Percentiles rank a stretch among this genome's conserved stretches.
Conservation (phyloP, 2,113 vertebrate species). For the Channa argus region DNA sequence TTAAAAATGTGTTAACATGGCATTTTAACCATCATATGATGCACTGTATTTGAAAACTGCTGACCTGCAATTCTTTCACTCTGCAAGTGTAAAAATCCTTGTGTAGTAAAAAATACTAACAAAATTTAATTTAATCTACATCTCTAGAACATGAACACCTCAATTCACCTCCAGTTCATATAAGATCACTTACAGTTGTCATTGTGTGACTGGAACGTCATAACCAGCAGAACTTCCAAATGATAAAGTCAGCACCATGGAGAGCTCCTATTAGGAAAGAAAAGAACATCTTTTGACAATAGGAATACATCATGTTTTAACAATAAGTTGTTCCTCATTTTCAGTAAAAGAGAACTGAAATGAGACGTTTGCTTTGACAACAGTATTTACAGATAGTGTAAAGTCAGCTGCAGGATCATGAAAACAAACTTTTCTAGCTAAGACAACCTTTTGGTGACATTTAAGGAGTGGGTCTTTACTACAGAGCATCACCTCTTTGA, state of each 20-base stretch:
- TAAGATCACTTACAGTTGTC: not conserved
- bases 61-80: not conserved
- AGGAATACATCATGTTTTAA: no score
- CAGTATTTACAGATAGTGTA: not conserved
- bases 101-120: not conserved
- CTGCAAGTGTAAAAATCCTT: not conserved
- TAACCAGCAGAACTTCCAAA: not conserved
- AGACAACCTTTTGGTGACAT: conserved; percentile 39
- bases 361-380: not conserved
- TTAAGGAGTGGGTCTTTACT: conserved; percentile 15
- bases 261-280: conserved; percentile 62
- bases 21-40: not conserved
- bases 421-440: conserved; percentile 4
- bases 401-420: not conserved
- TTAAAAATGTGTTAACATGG: not conserved
- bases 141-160: not conserved
- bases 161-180: not conserved
- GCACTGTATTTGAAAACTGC: not conserved
- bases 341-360: no score
- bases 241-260: conserved; percentile 73
- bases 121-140: not conserved
- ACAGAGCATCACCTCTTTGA: conserved; percentile 14
- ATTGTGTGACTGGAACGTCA: not conserved
- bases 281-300: not conserved
- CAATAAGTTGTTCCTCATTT: no score